Conservation (phyloP, 2,888 invertebrate genomes). For the Pelosia muscerda region DNA sequence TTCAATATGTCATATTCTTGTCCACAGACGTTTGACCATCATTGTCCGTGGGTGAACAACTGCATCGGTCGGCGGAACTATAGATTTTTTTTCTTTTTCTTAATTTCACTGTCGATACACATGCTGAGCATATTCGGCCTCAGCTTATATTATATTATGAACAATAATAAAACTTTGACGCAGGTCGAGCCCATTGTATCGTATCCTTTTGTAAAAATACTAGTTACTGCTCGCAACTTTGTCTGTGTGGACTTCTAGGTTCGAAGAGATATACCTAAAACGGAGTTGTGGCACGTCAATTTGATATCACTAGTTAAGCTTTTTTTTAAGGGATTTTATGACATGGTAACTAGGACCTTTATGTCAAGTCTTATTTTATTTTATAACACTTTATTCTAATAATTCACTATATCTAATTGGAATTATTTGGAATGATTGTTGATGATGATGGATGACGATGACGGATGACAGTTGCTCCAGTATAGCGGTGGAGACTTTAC, state of each 20-base stretch:
- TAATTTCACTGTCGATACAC: slow-evolving; percentile 97
- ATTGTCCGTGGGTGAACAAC: slow-evolving; percentile 99
- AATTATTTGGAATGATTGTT: background rate
- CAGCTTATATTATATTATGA: slow-evolving; percentile 96
- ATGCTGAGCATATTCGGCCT: slow-evolving; percentile 99
- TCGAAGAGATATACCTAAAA: too few relatives aligned
- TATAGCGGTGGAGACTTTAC: too few relatives aligned
- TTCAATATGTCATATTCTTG: too few relatives aligned
- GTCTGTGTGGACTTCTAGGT: background rate
- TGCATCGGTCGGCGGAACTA: slow-evolving; percentile 99
- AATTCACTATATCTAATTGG: too few relatives aligned
- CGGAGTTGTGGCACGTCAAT: too few relatives aligned
- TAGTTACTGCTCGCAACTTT: background rate
- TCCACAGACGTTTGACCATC: slow-evolving; percentile 99
- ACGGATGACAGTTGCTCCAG: too few relatives aligned
- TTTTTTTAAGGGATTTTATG: too few relatives aligned
- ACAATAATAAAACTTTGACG: slow-evolving; percentile 93
- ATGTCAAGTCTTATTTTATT: too few relatives aligned
- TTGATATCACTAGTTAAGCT: too few relatives aligned
- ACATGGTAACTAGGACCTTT: too few relatives aligned
- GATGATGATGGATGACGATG: too few relatives aligned
- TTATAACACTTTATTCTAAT: too few relatives aligned
- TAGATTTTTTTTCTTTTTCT: slow-evolving; percentile 99
- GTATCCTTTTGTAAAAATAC: slow-evolving; percentile 90
- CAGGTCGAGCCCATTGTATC: slow-evolving; percentile 94